Conservation (phyloP, 1,140 invertebrate genomes). For the Drosophila rufa region DNA sequence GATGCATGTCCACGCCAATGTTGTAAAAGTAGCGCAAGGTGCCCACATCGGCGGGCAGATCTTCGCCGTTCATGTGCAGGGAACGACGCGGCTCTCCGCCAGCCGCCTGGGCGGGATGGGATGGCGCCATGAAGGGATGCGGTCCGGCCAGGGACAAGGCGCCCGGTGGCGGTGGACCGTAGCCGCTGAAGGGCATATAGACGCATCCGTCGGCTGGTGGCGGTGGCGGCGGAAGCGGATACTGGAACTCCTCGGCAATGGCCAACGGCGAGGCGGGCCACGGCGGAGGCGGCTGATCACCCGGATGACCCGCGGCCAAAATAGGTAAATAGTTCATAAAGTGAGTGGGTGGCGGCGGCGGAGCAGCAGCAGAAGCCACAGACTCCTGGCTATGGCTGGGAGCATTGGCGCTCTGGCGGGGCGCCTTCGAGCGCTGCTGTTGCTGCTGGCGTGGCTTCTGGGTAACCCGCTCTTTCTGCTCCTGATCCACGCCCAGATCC, state of each 20-base stretch:
- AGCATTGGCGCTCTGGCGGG: constrained; percentile 9
- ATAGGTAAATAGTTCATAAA: constrained; percentile 55
- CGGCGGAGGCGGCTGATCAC: constrained; percentile 13
- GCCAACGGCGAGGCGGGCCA: constrained; percentile 38
- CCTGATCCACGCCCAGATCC: not conserved
- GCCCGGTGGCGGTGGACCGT: constrained; percentile 23
- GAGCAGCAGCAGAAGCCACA: not conserved
- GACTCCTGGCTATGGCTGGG: not conserved
- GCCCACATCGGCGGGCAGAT: constrained; percentile 87
- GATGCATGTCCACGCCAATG: constrained; percentile 87
- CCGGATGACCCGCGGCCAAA: not conserved
- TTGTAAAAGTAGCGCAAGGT: constrained; percentile 89
- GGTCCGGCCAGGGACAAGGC: constrained; percentile 1
- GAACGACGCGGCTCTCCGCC: constrained; percentile 70
- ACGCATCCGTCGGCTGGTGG: constrained; percentile 47
- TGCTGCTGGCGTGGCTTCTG: constrained; percentile 18
- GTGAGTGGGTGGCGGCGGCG: constrained; percentile 12
- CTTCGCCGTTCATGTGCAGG: constrained; percentile 86
- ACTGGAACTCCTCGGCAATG: constrained; percentile 47
- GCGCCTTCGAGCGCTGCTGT: constrained; percentile 15
- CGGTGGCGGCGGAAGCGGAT: constrained; percentile 6
- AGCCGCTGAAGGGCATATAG: constrained; percentile 56
- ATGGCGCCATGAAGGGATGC: constrained; percentile 24
- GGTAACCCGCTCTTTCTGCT: constrained; percentile 9
- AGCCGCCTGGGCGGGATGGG: constrained; percentile 2